Percentiles rank a stretch among this genome's conserved stretches.
Conservation (phyloP, 2,888 invertebrate species). For the Salpingus planirostris region DNA sequence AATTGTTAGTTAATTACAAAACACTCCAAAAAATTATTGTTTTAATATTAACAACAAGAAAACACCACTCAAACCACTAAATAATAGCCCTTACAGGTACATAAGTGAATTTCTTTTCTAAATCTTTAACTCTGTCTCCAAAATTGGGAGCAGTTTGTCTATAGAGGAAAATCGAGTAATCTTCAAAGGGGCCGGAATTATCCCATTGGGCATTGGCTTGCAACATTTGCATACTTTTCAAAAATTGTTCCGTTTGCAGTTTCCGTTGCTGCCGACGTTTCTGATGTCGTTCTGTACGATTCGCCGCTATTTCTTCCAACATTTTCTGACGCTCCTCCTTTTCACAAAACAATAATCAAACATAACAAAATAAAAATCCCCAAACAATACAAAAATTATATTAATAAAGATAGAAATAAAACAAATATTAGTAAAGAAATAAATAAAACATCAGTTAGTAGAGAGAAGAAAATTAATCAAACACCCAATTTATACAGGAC, state of each 20-base stretch:
- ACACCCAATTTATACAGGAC: too few species aligned
- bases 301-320: constrained; percentile 62
- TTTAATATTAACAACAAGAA: too few species aligned
- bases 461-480: too few species aligned
- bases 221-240: constrained; percentile 78
- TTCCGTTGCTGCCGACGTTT: constrained; percentile 60
- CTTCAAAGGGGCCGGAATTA: constrained; percentile 60
- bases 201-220: constrained; percentile 64
- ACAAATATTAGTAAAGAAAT: constrained; percentile 5
- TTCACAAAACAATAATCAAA: constrained; percentile 2
- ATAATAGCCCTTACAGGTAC: constrained; percentile 66
- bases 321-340: constrained; percentile 68
- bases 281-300: constrained; percentile 54
- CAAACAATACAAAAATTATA: too few species aligned
- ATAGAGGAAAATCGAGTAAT: constrained; percentile 78
- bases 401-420: too few species aligned
- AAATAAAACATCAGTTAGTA: too few species aligned
- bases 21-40: too few species aligned
- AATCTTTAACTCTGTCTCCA: constrained; percentile 72
- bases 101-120: constrained; percentile 65
- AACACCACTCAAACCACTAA: too few species aligned
- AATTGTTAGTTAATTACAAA: too few species aligned
- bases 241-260: constrained; percentile 71
- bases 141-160: constrained; percentile 78
- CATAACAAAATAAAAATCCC: too few species aligned